Percentiles rank a stretch among this genome's conserved stretches.
Conservation (phyloP, 1,140 invertebrate genomes). For the Hylaeus volcanicus region DNA sequence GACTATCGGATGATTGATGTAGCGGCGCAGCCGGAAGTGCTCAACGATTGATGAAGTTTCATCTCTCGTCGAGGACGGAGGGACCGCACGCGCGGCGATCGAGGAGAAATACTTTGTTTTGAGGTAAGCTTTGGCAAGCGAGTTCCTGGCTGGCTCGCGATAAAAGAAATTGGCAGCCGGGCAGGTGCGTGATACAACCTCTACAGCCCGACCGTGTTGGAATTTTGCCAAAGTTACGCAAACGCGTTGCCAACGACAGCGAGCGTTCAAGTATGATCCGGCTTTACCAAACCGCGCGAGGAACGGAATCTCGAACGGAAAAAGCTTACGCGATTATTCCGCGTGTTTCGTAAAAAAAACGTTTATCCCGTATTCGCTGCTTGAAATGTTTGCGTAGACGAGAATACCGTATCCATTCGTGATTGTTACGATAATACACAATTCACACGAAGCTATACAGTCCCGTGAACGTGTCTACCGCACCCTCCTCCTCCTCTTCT, state of each 20-base stretch:
- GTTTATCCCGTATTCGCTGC: not conserved
- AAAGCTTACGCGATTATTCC: slow-evolving; percentile 10
- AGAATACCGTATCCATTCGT: not conserved
- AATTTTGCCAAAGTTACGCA: slow-evolving; percentile 51
- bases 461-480: not conserved
- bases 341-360: too few relatives aligned
- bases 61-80: not conserved
- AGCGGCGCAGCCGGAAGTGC: not conserved
- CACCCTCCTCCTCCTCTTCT: slow-evolving; percentile 29
- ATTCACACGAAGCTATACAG: not conserved
- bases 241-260: slow-evolving; percentile 39
- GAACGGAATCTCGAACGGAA: slow-evolving; percentile 44
- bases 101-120: not conserved
- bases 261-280: slow-evolving; percentile 23
- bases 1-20: not conserved
- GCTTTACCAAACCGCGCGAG: slow-evolving; percentile 48
- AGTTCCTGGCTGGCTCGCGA: not conserved
- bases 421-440: too few relatives aligned
- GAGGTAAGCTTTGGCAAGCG: slow-evolving; percentile 17
- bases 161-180: slow-evolving; percentile 44
- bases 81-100: not conserved
- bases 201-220: slow-evolving; percentile 11
- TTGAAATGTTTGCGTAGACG: not conserved
- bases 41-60: not conserved
- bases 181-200: slow-evolving; percentile 52